Base-by-base conservation (phyloP, 1,140 invertebrate species). In the Telenomus remus region DNA sequence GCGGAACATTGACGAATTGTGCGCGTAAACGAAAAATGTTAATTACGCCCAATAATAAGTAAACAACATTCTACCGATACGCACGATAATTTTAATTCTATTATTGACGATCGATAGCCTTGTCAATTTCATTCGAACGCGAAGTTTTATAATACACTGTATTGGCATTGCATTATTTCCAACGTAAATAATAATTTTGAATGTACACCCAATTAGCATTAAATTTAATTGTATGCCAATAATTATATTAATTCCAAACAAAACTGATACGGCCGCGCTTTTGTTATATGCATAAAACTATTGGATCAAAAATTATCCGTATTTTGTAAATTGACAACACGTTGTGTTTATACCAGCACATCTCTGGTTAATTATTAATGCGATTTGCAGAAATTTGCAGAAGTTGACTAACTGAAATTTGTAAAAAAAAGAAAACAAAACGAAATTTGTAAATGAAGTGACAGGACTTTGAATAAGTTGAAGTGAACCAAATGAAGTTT, bases 121-220 rank as follows among this genome's bases (percentile, higher is more conserved):
- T 66, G 63, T 74, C 63, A 66, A 74, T 74, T 74, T 66, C 56
- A 66, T 56, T 49, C 27, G 55, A 65, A 43, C 50, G 55, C 48
- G 63, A 68, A 75, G 57, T 75, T 75, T 68, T 75, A 75, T 75
- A 75, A 68, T 75, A 68, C 19, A 75, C 63, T 75, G 71, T 6
- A 75, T 75, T 75, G 46, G 71, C 71, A 47, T 68, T 75, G 71
- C 71, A 68, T 75, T 75, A 75, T 68, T 68, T 51, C 63, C 56
- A 53, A 64, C 63, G 57, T 68, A 74, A 66, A 74, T 74, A 66
- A 66, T 74, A 56, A 74, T 74, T 68, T 37, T 49, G 27, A 66
- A 51, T 39, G 19, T 50, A 61, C 16, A 74, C 53, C 50, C 64
- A 74, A 68, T 74, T 56, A 65, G 37, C 70, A 61, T 60, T 66